Evolutionary conservation across 2,797 vertebrate genomes (phyloP), one percentile per base, ranked within the genome.

Genomic region (Sus cebifrons): DNA sequence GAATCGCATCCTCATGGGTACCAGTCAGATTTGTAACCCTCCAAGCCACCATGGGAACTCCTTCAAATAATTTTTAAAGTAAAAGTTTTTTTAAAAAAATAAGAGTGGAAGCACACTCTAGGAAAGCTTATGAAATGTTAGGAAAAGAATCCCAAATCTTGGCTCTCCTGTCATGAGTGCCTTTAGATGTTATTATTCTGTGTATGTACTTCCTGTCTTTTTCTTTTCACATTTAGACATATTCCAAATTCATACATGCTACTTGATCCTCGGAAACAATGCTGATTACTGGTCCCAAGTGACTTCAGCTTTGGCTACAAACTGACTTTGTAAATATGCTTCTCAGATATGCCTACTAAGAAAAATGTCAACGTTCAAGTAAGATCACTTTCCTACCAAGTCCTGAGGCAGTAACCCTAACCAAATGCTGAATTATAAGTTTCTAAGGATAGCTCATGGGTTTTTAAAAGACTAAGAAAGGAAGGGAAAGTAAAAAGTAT

Each of bases 291-390:
- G 95, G 92, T 95, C 87, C 97, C 95, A 95, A 96, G 94, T 96
- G 29, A 96, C 94, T 98, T 96, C 96, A 96, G 77, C 65, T 82
- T 74, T 90, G 58, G 29, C 81, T 96, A 75, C 74, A 82, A 96
- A 17, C 23, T 92, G 95, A 98, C 96, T 97, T 96, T 95, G 75
- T 93, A 96, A 98, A 92, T 91, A 25, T 85, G 81, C 77, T 94
- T 20, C 84, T 97, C 88, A 95, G 95, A 97, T 95, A 88, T 0
- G 4, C 16, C 54, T 86, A 86, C 95, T 97, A 96, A 89, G 97
- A 91, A 92, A 93, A 58, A 93, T 86, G 96, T 98, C 95, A 97
- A 97, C 97, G 96, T 95, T 97, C 88, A 75, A 79, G 67, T 94
- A 96, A 97, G 96, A 87, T 94, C 81, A 23, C 54, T 96, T 97